phyloP scores from a whole-genome alignment of 2,797 vertebrate genomes.

The Anas bernieri region DNA sequence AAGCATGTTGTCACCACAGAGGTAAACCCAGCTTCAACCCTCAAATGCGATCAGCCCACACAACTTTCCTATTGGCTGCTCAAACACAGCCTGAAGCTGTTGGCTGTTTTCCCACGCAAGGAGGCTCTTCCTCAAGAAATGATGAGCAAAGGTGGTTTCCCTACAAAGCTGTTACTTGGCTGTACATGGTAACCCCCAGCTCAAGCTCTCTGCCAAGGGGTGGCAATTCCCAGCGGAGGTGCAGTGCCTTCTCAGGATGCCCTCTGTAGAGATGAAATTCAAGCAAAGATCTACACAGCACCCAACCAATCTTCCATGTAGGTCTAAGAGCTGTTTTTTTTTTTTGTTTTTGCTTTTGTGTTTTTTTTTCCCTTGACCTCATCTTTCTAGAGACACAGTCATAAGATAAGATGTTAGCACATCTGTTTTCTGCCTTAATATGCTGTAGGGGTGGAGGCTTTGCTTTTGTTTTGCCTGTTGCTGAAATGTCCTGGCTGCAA shows the following conservation, averaged over 20 bases:
- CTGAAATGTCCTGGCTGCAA: not conserved
- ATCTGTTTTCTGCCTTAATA: not conserved
- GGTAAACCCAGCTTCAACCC: not conserved
- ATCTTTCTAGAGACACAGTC: not conserved
- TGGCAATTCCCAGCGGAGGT: not conserved
- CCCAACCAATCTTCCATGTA: not conserved
- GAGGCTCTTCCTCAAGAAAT: not conserved
- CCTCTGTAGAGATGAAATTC: not conserved
- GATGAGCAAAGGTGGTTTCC: not conserved
- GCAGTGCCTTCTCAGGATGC: not conserved
- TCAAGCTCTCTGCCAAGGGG: not conserved
- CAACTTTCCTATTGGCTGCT: not conserved
- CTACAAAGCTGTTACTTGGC: not conserved
- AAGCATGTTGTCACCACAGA: not conserved
- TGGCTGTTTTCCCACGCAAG: not conserved
- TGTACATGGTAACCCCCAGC: not conserved
- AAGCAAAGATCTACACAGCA: not conserved
- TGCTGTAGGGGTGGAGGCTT: not conserved
- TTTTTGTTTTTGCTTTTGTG: too few relatives aligned
- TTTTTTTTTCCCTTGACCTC: not conserved
- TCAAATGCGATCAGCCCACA: not conserved
- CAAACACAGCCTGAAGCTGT: rapidly evolving
- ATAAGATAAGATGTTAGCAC: rapidly evolving
- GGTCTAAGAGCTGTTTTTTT: not conserved
- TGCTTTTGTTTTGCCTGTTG: not conserved